These are phyloP conservation scores for Myotis davidii DNA, from an alignment of 2,113 vertebrate genomes.

Conservation along the genomic window DNA sequence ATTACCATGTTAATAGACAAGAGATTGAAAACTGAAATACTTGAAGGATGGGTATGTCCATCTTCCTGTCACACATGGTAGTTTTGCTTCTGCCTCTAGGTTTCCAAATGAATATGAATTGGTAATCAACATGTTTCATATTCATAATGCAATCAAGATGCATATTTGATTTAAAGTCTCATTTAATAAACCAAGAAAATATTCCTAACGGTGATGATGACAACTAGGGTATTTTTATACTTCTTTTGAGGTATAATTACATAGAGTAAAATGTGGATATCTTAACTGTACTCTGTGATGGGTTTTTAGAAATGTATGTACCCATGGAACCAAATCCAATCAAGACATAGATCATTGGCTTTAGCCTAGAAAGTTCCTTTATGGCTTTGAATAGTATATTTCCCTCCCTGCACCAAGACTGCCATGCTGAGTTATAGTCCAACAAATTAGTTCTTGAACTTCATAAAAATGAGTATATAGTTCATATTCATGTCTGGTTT, in stretches of 20 bases:
- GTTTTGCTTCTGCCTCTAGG: conserved; percentile 7
- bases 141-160: conserved; percentile 72
- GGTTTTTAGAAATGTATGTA: not conserved
- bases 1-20: conserved; percentile 75
- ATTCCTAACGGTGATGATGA: conserved; percentile 28
- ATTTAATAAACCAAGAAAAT: conserved; percentile 68
- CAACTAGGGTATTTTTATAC: conserved; percentile 55
- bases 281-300: not conserved
- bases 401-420: not conserved
- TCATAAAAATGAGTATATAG: not conserved
- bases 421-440: not conserved
- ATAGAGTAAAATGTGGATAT: not conserved
- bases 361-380: not conserved
- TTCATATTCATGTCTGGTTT: not conserved
- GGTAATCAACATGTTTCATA: conserved; percentile 71
- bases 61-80: conserved; percentile 35
- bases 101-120: conserved; percentile 67
- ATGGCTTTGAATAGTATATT: not conserved
- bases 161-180: conserved; percentile 56
- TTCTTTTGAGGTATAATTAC: conserved; percentile 50
- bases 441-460: not conserved
- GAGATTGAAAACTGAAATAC: conserved; percentile 35
- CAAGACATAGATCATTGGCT: not conserved
- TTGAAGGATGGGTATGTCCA: not conserved
- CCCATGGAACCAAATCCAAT: not conserved